Base-by-base conservation (phyloP, 1,140 invertebrate genomes). In the Apis laboriosa region DNA sequence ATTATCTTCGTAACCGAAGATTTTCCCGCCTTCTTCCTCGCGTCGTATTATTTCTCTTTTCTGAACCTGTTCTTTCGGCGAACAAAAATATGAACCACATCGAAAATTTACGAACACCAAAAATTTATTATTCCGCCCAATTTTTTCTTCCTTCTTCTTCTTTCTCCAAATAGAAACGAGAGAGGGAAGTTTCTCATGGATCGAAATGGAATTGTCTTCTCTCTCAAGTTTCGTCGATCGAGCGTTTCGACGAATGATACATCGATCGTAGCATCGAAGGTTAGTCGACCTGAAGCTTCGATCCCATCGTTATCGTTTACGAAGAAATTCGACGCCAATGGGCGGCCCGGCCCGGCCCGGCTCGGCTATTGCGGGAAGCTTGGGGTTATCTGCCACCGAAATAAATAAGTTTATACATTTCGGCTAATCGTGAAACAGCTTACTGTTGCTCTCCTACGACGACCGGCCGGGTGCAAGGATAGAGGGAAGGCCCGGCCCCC, bases 321-420 rank as follows among this genome's bases (percentile, higher is more conserved):
- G 56, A 83, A 72, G 86, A 90, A 87, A 83, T 87, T 87, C 84
- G 90, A 71, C 87, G 90, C 87, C 89, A 90, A 77, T 92, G 90
- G 82, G 58, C 72, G 53, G 67, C 68, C 55, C 28, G 68, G 86
- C 82, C 3, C 34, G 34, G 2, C 34, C 3, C 34, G 34, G 34
- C 68, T 58, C 28, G 68, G 86, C 82, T 77, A 83, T 87, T 87
- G 79, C 87, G 87, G 88, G 89, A 92, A 92, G 85, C 85, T 43
- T 84, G 90, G 89, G 91, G 90, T 93, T 93, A 93, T 93, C 92
- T 90, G 88, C 88, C 90, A 82, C 80, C 34, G 84, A 88, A 93
- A 93, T 91, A 93, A 94, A 92, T 91, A 93, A 93, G 89, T 93
- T 90, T 86, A 91, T 90, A 83, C 86, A 90, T 92, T 92, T 94